Evolutionary conservation across 2,888 invertebrate species (phyloP).

Genomic region (Zaprionus obscuricornis): DNA sequence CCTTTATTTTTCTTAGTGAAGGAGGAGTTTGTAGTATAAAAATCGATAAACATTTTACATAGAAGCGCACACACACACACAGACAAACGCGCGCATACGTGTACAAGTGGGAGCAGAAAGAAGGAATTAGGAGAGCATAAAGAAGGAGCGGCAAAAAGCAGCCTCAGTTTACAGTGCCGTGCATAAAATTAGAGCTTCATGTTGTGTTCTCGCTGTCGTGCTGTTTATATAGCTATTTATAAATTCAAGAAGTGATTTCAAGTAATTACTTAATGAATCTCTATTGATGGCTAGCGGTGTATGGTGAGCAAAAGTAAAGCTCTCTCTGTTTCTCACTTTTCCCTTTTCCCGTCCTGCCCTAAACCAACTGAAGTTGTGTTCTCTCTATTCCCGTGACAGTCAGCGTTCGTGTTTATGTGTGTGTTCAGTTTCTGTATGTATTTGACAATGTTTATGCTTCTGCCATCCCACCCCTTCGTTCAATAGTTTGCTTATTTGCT

Average conservation of each 20-base stretch:
- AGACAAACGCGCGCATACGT: slow-evolving; percentile 14
- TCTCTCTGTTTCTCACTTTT: too few relatives aligned
- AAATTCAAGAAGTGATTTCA: slow-evolving; percentile 17
- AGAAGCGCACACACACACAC: slow-evolving; percentile 34
- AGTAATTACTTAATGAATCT: slow-evolving; percentile 23
- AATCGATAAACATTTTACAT: slow-evolving; percentile 65
- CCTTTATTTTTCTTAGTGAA: slow-evolving; percentile 27
- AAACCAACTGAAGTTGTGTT: slow-evolving; percentile 47
- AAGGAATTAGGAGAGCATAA: slow-evolving; percentile 34
- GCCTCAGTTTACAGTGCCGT: slow-evolving; percentile 45
- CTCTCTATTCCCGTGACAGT: too few relatives aligned
- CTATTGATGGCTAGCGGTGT: slow-evolving; percentile 30
- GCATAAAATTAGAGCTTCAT: slow-evolving; percentile 43
- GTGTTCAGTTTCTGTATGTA: too few relatives aligned
- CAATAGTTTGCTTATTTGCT: slow-evolving; percentile 20
- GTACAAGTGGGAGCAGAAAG: slow-evolving; percentile 22
- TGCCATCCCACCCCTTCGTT: slow-evolving; percentile 26
- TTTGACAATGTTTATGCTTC: slow-evolving; percentile 47
- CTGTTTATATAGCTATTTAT: slow-evolving; percentile 20
- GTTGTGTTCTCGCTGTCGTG: background rate
- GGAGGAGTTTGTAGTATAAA: slow-evolving; percentile 64
- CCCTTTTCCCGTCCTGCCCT: slow-evolving; percentile 56
- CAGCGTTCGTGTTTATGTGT: background rate
- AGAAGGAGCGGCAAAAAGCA: slow-evolving; percentile 33
- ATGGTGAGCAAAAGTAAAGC: slow-evolving; percentile 11